Percentiles rank a stretch among this genome's conserved stretches.
These are phyloP conservation scores for Pachydiplax longipennis DNA, from an alignment of 2,888 invertebrate genomes.

Conservation along the genomic window DNA sequence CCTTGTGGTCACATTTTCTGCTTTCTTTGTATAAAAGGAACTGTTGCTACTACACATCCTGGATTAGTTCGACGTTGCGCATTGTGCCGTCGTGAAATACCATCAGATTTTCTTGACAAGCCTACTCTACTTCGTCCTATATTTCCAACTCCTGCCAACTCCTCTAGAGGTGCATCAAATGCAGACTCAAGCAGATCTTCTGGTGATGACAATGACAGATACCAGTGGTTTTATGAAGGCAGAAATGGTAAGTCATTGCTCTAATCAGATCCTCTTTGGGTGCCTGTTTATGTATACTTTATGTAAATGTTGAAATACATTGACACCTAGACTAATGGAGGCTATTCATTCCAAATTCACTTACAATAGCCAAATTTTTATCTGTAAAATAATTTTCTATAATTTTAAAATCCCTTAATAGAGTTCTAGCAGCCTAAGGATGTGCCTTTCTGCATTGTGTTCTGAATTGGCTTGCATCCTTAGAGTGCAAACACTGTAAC, in stretches of 20 bases:
- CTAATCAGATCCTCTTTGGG: no score
- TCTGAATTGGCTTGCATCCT: no score
- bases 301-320: no score
- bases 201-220: constrained; percentile 67
- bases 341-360: no score
- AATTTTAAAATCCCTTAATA: no score
- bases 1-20: constrained; percentile 97
- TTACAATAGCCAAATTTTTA: no score
- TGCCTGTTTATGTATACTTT: no score
- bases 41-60: constrained; percentile 75
- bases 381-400: no score
- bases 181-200: constrained; percentile 57
- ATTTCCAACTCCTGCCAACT: constrained; percentile 51
- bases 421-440: no score
- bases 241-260: constrained; percentile 75
- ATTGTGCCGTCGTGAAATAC: constrained; percentile 90
- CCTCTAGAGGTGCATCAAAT: constrained; percentile 60
- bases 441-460: no score
- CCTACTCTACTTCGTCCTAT: constrained; percentile 72
- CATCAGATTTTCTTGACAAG: constrained; percentile 85
- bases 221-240: constrained; percentile 97
- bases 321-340: no score
- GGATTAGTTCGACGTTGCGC: constrained; percentile 75
- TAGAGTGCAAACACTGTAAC: no score
- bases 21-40: constrained; percentile 93